These are phyloP conservation scores for Bradypus variegatus DNA, from an alignment of 2,797 vertebrate genomes.

Conservation along the genomic window DNA sequence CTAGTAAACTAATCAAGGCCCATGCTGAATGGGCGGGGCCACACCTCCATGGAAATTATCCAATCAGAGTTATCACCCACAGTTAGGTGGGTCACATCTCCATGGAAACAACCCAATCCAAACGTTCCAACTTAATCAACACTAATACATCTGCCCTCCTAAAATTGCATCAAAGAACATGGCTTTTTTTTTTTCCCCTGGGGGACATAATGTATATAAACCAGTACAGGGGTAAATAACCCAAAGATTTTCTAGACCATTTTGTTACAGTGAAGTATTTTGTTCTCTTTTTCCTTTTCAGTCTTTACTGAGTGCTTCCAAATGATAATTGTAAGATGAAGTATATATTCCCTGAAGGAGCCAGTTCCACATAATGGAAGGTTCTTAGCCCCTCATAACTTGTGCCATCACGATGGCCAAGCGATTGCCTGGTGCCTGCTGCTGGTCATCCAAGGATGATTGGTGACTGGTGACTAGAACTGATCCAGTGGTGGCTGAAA, in stretches of 20 bases:
- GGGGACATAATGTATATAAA: no score
- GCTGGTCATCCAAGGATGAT: no score
- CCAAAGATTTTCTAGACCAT: neutral
- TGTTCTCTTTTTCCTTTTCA: neutral
- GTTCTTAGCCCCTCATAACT: neutral
- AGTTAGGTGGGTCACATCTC: no score
- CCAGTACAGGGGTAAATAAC: neutral
- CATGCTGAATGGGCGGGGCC: no score
- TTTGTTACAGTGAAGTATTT: neutral
- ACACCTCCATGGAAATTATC: no score
- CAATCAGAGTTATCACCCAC: no score
- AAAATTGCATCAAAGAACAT: no score
- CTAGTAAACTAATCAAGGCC: no score
- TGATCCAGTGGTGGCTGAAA: neutral
- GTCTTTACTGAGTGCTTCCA: neutral
- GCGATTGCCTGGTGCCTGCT: neutral
- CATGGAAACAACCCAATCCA: no score
- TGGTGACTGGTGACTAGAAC: neutral
- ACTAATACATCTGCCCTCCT: no score
- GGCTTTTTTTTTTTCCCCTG: no score
- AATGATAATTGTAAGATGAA: accelerated
- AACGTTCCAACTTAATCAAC: no score
- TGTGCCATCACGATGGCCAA: neutral
- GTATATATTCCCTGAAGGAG: neutral
- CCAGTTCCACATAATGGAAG: neutral